Evolutionary conservation across 2,888 invertebrate species (phyloP).

Genomic region (Liposcelis brunnea): DNA sequence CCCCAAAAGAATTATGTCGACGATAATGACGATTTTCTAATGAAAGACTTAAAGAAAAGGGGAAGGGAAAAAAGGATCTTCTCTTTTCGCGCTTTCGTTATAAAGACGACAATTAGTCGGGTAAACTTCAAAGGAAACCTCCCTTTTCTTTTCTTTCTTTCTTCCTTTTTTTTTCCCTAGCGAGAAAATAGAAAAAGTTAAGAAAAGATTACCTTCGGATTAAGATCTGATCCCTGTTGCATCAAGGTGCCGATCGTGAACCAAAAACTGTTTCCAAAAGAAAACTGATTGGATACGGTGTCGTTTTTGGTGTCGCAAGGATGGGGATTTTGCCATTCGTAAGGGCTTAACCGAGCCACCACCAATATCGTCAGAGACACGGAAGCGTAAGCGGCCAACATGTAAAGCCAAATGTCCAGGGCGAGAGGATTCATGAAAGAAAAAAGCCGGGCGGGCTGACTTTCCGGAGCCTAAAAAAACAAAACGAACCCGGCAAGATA

Average conservation of each 20-base stretch:
- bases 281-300: conserved; percentile 89
- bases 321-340: conserved; percentile 80
- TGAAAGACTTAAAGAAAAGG: no score
- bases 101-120: no score
- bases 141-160: conserved; percentile 11
- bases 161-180: conserved; percentile 6
- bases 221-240: conserved; percentile 81
- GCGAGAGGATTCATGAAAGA: conserved; percentile 94
- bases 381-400: conserved; percentile 81
- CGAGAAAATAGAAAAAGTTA: no score
- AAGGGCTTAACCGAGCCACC: conserved; percentile 91
- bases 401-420: conserved; percentile 92
- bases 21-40: no score
- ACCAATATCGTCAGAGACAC: conserved; percentile 90
- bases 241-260: conserved; percentile 90
- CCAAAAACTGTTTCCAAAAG: conserved; percentile 92
- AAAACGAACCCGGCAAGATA: background rate
- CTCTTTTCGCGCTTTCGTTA: no score
- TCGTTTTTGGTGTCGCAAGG: conserved; percentile 68
- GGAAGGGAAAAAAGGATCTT: no score
- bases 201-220: conserved; percentile 59
- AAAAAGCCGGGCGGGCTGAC: conserved; percentile 73
- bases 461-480: conserved; percentile 22
- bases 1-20: no score
- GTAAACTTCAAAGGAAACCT: background rate